Evolutionary conservation across 2,888 invertebrate species (phyloP), one percentile per base, ranked within the genome.

Genomic region (Rambutsinella grinnellia): DNA sequence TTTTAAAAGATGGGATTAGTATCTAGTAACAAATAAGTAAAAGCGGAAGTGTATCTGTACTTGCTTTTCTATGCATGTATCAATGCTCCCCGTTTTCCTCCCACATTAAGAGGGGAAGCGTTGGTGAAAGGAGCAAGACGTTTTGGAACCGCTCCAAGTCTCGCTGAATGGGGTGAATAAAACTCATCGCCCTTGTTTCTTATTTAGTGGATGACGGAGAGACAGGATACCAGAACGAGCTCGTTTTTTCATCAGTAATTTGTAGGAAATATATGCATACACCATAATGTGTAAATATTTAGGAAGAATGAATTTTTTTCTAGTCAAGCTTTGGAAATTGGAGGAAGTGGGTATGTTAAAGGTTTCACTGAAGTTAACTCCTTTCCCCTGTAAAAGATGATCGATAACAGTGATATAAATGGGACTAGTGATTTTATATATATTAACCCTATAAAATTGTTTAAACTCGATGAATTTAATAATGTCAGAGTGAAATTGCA

Each of bases 131-230:
- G 49, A 68, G 75, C 75, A 67, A 57, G 51, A 75, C 60, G 56
- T 62, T 75, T 75, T 75, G 75, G 75, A 75, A 60, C 54, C 47
- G 28, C 60, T 75, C 75, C 75, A 75, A 75, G 57, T 62, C 67
- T 68, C 56, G 63, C 49, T 75, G 75, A 68, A 68, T 68, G 51
- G 62, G 65, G 57, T 72, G 72, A 72, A 72, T 72, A 65, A 68
- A 75, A 68, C 74, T 66, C 72, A 65, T 71, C 63, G 58, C 54
- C 72, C 65, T 71, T 72, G 72, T 65, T 72, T 68, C 60, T 53
- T 46, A 58, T 57, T 56, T 13, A 24, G 46, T 58, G 23, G 13
- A 44, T 46, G 36, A 36, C 19, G 17, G 44, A 65, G 2, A 13
- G 23, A 53, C 5, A 28, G 27, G 53, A n/a, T n/a, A n/a, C n/a